Evolutionary conservation across 2,888 invertebrate genomes (phyloP), one percentile per base, ranked within the genome.

Genomic region (Merodon equestris): DNA sequence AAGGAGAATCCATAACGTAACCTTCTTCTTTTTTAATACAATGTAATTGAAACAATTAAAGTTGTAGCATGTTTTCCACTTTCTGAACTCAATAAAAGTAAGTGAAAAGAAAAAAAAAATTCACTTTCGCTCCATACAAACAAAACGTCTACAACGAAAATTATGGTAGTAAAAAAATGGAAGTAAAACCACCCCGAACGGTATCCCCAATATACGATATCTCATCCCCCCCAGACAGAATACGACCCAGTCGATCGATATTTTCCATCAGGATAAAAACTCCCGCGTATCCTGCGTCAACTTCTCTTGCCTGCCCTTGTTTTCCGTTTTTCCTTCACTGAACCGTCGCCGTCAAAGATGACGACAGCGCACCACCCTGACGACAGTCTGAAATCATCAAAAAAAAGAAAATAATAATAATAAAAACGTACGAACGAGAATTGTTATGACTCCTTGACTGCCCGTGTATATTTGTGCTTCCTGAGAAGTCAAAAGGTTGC

Each of bases 391-490:
- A 61, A 76, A 74, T 75, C 73, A 75, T 75, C 67, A 81, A 75
- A 73, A 76, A 75, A 27, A 7, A 7, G 27, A 7, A 27, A n/a
- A n/a, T n/a, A n/a, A n/a, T n/a, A n/a, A n/a, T n/a, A n/a, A n/a
- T n/a, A n/a, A n/a, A n/a, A 27, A 7, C 27, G 27, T 27, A 27
- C 27, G 27, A 27, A 4, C 71, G 75, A 76, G 82, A 77, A 83
- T 82, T 83, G 82, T 83, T 82, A 83, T 82, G 82, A 79, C 82
- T 82, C 74, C 82, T 82, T 81, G 82, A 81, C 77, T 72, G 81
- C 82, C 81, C 61, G 68, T 79, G 72, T 76, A 81, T 81, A 71
- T 81, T 75, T 76, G 64, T 73, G 75, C 64, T 82, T 76, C 76
- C 73, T 67, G 67, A 53, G 54, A 63, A 72, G 81, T 73, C 71